phyloP scores from a whole-genome alignment of 2,113 vertebrate genomes.

The Rhinoptilus africanus region DNA sequence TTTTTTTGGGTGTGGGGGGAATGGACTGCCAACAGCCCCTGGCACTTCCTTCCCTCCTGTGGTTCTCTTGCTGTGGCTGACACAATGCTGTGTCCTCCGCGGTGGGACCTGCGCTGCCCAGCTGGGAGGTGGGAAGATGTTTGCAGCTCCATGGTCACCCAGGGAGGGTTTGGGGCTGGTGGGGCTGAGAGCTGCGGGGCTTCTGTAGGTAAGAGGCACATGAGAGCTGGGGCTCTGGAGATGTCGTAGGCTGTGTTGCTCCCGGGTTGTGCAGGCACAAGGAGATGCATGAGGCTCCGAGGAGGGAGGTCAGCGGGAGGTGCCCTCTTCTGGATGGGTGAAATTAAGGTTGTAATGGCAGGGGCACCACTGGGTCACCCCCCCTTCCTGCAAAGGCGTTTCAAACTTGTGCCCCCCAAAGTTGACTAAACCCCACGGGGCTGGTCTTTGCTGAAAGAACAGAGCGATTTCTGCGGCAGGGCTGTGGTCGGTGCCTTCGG shows the following conservation, averaged over 20 bases:
- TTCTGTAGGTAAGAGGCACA: not conserved
- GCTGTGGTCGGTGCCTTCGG: not conserved
- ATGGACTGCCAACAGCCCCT: not conserved
- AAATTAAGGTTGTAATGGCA: not conserved
- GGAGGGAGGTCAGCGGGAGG: not conserved
- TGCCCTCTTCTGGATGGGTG: not conserved
- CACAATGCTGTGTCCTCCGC: fast-evolving
- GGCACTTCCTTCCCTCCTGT: not conserved
- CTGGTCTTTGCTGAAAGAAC: not conserved
- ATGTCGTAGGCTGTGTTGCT: not conserved
- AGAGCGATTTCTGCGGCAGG: not conserved
- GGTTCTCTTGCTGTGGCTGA: not conserved
- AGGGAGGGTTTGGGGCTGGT: not conserved
- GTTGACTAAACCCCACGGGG: not conserved
- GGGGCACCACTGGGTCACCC: not conserved
- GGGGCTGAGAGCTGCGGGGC: not conserved
- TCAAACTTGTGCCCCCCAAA: not conserved
- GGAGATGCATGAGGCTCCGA: fast-evolving
- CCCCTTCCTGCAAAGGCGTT: not conserved
- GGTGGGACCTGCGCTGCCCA: not conserved
- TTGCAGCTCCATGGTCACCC: not conserved
- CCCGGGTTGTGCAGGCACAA: fast-evolving
- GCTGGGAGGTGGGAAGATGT: not conserved
- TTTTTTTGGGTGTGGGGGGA: fast-evolving
- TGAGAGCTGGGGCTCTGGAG: not conserved